Evolutionary conservation across 2,113 vertebrate genomes (phyloP), one percentile per base, ranked within the genome.

Genomic region (Crotalus helleri): DNA sequence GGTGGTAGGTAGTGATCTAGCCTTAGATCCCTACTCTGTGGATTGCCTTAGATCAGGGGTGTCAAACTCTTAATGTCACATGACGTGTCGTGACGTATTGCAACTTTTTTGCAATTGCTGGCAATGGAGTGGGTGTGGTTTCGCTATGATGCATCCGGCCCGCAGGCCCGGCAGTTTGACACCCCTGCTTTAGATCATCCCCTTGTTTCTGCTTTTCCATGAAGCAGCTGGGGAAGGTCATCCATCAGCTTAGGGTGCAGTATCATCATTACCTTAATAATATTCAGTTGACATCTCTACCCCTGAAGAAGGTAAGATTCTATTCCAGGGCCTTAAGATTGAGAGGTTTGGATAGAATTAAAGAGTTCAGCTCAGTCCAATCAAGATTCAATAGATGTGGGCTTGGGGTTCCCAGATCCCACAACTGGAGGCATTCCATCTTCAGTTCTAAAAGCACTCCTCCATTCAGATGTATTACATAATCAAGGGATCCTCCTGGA

Each of bases 61-160:
- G 8, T 51, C 49, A 51, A 9, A 51, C 49, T 51, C 49, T 51
- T 8, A 51, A 51, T 1, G 49, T 51, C 49, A 51, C 1, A 8
- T 51, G 8, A 51, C 1, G 49, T 51, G 49, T 51, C 1, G 8
- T 1, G 1, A 49, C 49, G 7, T 49, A 49, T 49, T 0, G 0
- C 49, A 49, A 49, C 7, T 49, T 49, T 49, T 49, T 49, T 49
- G 46, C 46, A 4, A 46, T 46, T 46, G 0, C 46, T 5, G 46
- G 46, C 46, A 46, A 46, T 46, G 46, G 46, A 46, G 46, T 46
- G 46, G 46, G 0, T 5, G 4, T 46, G 46, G 46, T 46, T 46
- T 46, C 46, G 3, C 46, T 46, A 46, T 5, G 46, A 46, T 46
- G 46, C 46, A 46, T 46, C 46, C 0, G 46, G 46, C 46, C 46